Conservation (phyloP, 1,140 invertebrate species). For the Eupristina koningsbergeri region DNA sequence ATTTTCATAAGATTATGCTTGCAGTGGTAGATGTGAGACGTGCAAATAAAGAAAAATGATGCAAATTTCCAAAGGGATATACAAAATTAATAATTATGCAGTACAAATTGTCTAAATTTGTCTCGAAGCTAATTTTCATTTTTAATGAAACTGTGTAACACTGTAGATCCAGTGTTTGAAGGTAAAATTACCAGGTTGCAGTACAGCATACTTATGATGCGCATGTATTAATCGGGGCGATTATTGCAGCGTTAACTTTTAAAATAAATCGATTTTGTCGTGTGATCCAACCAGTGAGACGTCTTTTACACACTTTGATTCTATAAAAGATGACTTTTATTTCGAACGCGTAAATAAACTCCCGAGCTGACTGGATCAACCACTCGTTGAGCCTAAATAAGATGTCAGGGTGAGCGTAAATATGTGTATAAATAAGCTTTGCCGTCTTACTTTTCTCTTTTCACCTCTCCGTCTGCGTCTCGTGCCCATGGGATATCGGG, state of each 20-base stretch:
- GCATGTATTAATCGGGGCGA: not conserved
- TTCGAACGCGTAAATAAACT: not conserved
- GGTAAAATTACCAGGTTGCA: not conserved
- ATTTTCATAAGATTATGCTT: no score
- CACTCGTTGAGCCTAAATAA: not conserved
- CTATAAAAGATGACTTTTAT: not conserved
- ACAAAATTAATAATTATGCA: not conserved
- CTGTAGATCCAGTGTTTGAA: not conserved
- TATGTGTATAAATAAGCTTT: not conserved
- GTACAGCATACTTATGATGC: not conserved
- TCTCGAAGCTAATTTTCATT: not conserved
- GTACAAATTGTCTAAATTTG: not conserved
- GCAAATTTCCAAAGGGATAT: not conserved
- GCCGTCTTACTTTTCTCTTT: not conserved
- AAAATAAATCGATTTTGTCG: not conserved
- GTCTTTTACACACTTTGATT: not conserved
- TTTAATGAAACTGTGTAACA: not conserved
- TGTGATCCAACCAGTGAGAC: not conserved
- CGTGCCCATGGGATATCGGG: no score
- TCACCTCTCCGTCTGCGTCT: no score
- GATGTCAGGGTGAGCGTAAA: not conserved
- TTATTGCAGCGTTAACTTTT: not conserved
- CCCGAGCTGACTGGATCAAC: no score
- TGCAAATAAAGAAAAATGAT: no score
- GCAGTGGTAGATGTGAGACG: no score